Evolutionary conservation across 2,797 vertebrate species (phyloP).

Genomic region (Pampus argenteus): DNA sequence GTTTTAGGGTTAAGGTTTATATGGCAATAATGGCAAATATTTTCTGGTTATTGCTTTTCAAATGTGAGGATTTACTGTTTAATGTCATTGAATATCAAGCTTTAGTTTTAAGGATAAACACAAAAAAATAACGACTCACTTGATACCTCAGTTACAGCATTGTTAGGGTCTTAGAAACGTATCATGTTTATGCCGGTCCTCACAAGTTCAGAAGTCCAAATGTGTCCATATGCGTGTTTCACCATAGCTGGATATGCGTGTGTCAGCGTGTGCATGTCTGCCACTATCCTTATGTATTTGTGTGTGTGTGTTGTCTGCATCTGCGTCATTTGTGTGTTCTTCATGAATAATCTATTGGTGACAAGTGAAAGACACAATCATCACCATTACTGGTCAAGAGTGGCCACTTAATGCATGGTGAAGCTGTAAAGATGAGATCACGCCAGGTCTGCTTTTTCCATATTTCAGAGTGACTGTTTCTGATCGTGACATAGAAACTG

Average conservation of each 20-base stretch:
- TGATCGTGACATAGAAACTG: background rate
- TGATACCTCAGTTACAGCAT: background rate
- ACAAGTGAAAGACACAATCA: background rate
- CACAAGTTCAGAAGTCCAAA: too few species aligned
- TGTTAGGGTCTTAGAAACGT: background rate
- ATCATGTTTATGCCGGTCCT: background rate
- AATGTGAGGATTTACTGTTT: background rate
- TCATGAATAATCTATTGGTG: constrained; percentile 13
- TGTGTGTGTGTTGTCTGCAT: background rate
- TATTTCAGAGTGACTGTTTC: background rate
- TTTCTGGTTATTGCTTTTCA: background rate
- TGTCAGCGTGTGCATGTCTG: too few species aligned
- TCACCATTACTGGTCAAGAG: background rate
- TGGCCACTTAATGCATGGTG: background rate
- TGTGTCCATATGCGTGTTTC: too few species aligned
- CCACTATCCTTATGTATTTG: too few species aligned
- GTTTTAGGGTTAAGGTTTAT: background rate
- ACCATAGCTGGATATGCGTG: too few species aligned
- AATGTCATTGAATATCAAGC: background rate
- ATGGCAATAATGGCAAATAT: background rate
- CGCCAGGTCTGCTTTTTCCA: too few species aligned
- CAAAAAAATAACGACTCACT: background rate
- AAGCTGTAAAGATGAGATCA: constrained; percentile 1
- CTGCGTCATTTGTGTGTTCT: background rate
- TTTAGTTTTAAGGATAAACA: background rate